Evolutionary conservation across 2,113 vertebrate species (phyloP).

Genomic region (Chauna torquata): DNA sequence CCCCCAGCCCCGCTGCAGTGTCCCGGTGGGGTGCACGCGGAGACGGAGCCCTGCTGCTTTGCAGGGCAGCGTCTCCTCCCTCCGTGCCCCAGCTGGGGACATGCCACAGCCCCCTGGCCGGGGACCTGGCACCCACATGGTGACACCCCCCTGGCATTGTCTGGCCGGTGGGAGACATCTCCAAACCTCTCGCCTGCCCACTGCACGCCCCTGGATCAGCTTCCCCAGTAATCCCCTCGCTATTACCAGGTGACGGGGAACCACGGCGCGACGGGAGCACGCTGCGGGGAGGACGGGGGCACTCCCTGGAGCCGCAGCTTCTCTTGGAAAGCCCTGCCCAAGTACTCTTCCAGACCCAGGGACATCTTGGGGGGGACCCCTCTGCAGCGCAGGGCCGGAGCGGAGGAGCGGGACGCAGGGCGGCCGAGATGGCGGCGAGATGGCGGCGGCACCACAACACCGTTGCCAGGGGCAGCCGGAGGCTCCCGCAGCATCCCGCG

Average conservation of each 20-base stretch:
- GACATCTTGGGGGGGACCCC: neutral
- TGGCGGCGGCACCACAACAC: neutral
- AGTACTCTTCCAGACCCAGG: constrained; percentile 35
- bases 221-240: neutral
- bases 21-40: neutral
- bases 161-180: neutral
- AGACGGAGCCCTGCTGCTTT: neutral
- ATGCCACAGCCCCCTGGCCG: neutral
- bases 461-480: constrained; percentile 39
- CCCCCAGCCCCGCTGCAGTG: neutral
- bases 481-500: neutral
- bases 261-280: too few relatives aligned
- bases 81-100: neutral
- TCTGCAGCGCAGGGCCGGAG: neutral
- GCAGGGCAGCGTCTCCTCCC: neutral
- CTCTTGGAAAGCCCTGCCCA: constrained; percentile 26
- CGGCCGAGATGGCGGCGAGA: neutral
- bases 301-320: constrained; percentile 55
- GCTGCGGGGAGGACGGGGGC: fast-evolving
- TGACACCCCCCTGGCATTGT: neutral
- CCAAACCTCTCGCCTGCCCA: neutral
- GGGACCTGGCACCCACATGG: neutral
- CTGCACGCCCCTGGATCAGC: too few relatives aligned
- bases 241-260: neutral
- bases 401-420: neutral